Evolutionary conservation across 2,888 invertebrate genomes (phyloP).

Genomic region (Sisyra nigra): DNA sequence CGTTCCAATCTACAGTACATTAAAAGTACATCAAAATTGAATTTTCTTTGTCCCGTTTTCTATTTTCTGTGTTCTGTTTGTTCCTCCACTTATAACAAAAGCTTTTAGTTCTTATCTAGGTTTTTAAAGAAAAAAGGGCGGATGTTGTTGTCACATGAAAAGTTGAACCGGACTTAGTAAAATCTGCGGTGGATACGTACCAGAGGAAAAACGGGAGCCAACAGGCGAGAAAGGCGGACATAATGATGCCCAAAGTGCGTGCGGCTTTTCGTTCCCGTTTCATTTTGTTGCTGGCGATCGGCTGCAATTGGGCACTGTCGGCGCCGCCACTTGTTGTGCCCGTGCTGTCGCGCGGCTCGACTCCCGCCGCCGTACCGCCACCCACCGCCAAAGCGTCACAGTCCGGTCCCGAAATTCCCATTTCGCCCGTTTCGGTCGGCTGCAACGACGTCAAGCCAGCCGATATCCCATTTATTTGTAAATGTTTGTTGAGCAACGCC

Average conservation of each 20-base stretch:
- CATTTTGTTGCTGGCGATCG: constrained; percentile 73
- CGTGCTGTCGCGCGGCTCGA: constrained; percentile 24
- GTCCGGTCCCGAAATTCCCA: constrained; percentile 9
- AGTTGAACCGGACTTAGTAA: no score
- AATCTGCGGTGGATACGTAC: constrained; percentile 31
- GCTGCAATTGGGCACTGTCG: constrained; percentile 51
- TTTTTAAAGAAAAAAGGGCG: no score
- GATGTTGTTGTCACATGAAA: no score
- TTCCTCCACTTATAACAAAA: no score
- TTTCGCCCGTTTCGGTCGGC: constrained; percentile 22
- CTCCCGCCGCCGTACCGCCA: constrained; percentile 21
- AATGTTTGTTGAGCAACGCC: constrained; percentile 69
- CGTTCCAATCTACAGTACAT: no score
- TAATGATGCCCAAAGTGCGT: constrained; percentile 87
- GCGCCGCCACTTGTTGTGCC: constrained; percentile 27
- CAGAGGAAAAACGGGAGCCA: constrained; percentile 94
- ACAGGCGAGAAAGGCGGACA: constrained; percentile 88
- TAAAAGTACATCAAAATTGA: no score
- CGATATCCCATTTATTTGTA: constrained; percentile 78
- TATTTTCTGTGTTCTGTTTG: no score
- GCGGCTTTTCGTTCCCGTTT: constrained; percentile 80
- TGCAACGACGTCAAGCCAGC: constrained; percentile 37
- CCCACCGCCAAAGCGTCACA: constrained; percentile 23
- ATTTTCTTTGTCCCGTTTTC: no score
- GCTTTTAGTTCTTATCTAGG: no score